Evolutionary conservation across 1,140 invertebrate genomes (phyloP), one percentile per base, ranked within the genome.

Genomic region (Neodiprion pinetum): DNA sequence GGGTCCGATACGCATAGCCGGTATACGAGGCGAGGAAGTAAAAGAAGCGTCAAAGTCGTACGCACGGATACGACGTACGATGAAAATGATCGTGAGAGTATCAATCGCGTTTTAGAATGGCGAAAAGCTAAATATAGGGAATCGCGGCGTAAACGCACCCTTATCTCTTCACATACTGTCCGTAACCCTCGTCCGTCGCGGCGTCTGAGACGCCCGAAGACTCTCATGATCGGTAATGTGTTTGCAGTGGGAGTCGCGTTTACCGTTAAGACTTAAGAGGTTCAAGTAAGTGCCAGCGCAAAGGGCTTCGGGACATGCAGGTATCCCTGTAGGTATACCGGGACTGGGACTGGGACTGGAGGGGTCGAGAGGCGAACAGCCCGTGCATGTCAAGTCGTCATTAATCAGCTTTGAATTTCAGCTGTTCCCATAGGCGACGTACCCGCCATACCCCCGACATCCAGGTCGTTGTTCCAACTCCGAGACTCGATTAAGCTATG

Each of bases 251-350:
- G 53, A 61, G 53, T 61, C 53, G 53, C 53, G 53, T 61, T 61
- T 61, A 61, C 53, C 53, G 53, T 61, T 61, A 61, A 61, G 53
- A 61, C 53, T 61, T 61, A 61, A 61, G 53, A 61, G 53, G 53
- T 61, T 61, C 53, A 17, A 61, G 53, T 61, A 5, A 61, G 53
- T 61, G 53, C 53, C 53, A 61, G 53, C n/a, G 53, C n/a, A 61
- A 61, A 61, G 53, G 53, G 53, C 53, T 61, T 17, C 11, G n/a
- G 53, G 53, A 61, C 53, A 61, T 61, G 53, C 53, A 61, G 53
- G 53, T 61, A 61, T 61, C 53, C 53, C 53, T 9, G 53, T 17
- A 61, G 28, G 53, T 17, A 17, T 12, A 61, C 53, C 1, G 53
- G 28, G 28, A 40, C 28, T 5, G 28, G 53, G 53, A 61, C 53